Conservation (phyloP, 2,797 vertebrate species). For the Aplochiton taeniatus region DNA sequence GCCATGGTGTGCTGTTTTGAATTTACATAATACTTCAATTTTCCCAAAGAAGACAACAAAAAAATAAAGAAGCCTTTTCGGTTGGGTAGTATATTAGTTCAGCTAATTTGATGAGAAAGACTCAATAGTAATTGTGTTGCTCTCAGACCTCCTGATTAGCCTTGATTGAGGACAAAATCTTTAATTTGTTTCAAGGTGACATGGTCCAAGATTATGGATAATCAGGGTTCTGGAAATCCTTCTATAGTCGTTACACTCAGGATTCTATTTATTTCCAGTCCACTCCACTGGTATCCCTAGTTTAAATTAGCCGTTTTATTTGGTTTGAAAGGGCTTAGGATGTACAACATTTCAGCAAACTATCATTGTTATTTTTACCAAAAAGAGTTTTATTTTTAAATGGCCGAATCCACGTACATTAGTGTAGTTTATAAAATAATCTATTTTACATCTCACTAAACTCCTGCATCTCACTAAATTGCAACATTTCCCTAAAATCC, state of each 20-base stretch:
- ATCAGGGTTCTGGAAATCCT: conserved; percentile 72
- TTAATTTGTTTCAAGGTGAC: conserved; percentile 68
- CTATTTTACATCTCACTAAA: conserved; percentile 64
- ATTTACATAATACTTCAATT: conserved; percentile 75
- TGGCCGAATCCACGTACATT: no score
- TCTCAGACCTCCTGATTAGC: conserved; percentile 70
- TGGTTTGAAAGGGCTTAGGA: conserved; percentile 63
- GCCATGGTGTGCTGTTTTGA: conserved; percentile 67
- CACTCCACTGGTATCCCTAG: conserved; percentile 62
- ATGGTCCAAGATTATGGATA: conserved; percentile 75
- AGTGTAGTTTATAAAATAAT: no score
- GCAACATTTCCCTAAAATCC: no score
- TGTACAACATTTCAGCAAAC: conserved; percentile 57
- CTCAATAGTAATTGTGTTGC: conserved; percentile 64
- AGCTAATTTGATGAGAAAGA: conserved; percentile 59
- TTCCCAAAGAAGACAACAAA: conserved; percentile 72
- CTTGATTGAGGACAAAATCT: conserved; percentile 74
- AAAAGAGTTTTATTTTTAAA: conserved; percentile 9
- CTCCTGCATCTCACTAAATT: conserved; percentile 26
- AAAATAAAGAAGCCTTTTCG: conserved; percentile 61
- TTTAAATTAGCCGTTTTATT: conserved; percentile 58
- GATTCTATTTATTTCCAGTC: conserved; percentile 88
- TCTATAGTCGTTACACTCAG: conserved; percentile 78
- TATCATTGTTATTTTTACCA: conserved; percentile 32
- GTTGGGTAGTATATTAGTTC: conserved; percentile 55